Percentiles rank a stretch among this genome's conserved stretches.
These are phyloP conservation scores for Fregata magnificens DNA, from an alignment of 2,113 vertebrate genomes.

Conservation along the genomic window DNA sequence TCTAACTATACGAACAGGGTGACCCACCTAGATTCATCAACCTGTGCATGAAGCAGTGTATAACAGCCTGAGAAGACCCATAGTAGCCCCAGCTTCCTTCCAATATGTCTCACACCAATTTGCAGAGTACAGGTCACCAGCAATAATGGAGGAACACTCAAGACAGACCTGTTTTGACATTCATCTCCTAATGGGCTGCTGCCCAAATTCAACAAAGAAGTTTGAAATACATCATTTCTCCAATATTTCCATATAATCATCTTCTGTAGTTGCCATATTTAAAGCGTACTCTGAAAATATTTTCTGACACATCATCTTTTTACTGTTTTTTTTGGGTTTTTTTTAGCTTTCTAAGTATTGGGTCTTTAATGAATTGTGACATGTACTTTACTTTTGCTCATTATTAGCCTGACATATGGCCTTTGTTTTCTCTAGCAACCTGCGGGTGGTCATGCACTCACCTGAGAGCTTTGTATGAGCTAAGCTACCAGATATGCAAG, in stretches of 20 bases:
- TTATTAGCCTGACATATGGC: background rate
- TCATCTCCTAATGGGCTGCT: background rate
- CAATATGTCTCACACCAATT: background rate
- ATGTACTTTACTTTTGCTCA: background rate
- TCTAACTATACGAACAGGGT: background rate
- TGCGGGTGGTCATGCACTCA: background rate
- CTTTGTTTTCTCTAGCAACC: slow-evolving; percentile 3
- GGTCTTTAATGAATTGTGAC: background rate
- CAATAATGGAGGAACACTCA: background rate
- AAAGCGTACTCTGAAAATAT: background rate
- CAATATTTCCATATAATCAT: background rate
- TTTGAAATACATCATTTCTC: background rate
- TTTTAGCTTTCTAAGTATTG: background rate
- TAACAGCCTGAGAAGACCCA: background rate
- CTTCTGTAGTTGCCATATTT: background rate
- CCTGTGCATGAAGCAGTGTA: background rate
- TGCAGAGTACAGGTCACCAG: background rate
- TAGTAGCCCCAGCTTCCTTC: background rate
- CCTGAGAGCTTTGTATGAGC: background rate
- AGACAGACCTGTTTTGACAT: background rate
- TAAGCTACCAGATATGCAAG: background rate
- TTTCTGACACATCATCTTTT: background rate
- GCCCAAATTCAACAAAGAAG: background rate
- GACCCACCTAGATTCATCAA: background rate
- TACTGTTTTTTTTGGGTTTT: background rate